Evolutionary conservation across 1,140 invertebrate species (phyloP).

Genomic region (Cyclina sinensis): DNA sequence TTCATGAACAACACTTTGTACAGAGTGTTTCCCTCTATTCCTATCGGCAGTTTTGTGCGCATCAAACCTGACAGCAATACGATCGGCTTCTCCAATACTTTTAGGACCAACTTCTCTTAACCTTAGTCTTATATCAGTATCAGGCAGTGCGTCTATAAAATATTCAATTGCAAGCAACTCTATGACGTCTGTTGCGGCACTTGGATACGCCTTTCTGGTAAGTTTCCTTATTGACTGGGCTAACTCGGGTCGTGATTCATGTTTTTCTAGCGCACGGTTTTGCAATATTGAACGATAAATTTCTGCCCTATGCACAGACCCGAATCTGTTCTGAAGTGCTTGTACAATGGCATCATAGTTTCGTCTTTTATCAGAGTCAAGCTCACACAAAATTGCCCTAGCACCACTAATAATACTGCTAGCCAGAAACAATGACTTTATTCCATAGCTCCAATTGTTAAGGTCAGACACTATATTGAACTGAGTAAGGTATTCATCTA

Average conservation of each 20-base stretch:
- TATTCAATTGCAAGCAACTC: slow-evolving; percentile 38
- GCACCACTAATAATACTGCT: not conserved
- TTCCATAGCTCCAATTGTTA: slow-evolving; percentile 53
- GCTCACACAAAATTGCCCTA: not conserved
- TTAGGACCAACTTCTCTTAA: slow-evolving; percentile 34
- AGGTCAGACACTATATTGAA: slow-evolving; percentile 58
- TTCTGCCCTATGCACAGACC: slow-evolving; percentile 10
- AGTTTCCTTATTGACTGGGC: slow-evolving; percentile 33
- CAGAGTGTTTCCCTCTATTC: not conserved
- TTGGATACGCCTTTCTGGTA: slow-evolving; percentile 50
- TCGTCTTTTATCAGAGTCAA: not conserved
- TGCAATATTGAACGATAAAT: slow-evolving; percentile 7
- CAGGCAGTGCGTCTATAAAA: slow-evolving; percentile 44
- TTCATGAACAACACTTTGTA: not conserved
- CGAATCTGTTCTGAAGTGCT: not conserved
- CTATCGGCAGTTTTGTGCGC: slow-evolving; percentile 46
- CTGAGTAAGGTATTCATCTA: slow-evolving; percentile 42
- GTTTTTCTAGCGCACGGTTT: not conserved
- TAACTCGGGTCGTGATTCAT: slow-evolving; percentile 2
- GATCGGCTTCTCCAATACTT: slow-evolving; percentile 39
- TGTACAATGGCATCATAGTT: not conserved
- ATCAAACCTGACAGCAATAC: slow-evolving; percentile 50
- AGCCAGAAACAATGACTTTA: slow-evolving; percentile 63
- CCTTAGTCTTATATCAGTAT: slow-evolving; percentile 34
- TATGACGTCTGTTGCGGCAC: not conserved